Base-by-base conservation (phyloP, 2,888 invertebrate species). In the Eudasyphora cyanicolor region DNA sequence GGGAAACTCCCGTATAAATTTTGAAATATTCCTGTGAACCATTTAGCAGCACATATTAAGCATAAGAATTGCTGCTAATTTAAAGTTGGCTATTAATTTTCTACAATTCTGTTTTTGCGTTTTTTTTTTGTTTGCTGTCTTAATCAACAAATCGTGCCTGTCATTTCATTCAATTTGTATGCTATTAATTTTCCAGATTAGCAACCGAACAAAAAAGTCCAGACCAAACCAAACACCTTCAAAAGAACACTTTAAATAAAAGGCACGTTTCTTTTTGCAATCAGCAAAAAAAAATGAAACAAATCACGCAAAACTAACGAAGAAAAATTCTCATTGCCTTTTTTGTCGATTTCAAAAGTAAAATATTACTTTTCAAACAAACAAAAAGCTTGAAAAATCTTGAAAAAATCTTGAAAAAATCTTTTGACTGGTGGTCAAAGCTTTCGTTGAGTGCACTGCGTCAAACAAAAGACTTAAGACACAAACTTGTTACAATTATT, bases 401-500 rank as follows among this genome's bases (percentile, higher is more conserved):
- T n/a, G n/a, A n/a, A n/a, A n/a, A n/a, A n/a, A n/a, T n/a, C n/a
- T n/a, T n/a, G n/a, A n/a, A n/a, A n/a, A n/a, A n/a, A n/a, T n/a
- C n/a, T n/a, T n/a, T n/a, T n/a, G n/a, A n/a, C n/a, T n/a, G n/a
- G n/a, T n/a, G n/a, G n/a, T n/a, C n/a, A n/a, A n/a, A n/a, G n/a
- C n/a, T n/a, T n/a, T n/a, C n/a, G n/a, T n/a, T n/a, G n/a, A 2
- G 38, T 38, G 38, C 10, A 38, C 38, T 38, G 38, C n/a, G 19
- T 42, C 27, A 54, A 73, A 75, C 79, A 82, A 71, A 82, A 76
- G 82, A 79, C 75, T 75, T 70, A 7, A 75, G 64, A 69, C 7
- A 71, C 75, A 45, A 82, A 71, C 71, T 71, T 76, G 82, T 73
- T 82, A 82, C 67, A 64, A 49, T 76, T 79, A 67, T 49, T 67